Evolutionary conservation across 2,888 invertebrate genomes (phyloP).

Genomic region (Alentia gelatinosa): DNA sequence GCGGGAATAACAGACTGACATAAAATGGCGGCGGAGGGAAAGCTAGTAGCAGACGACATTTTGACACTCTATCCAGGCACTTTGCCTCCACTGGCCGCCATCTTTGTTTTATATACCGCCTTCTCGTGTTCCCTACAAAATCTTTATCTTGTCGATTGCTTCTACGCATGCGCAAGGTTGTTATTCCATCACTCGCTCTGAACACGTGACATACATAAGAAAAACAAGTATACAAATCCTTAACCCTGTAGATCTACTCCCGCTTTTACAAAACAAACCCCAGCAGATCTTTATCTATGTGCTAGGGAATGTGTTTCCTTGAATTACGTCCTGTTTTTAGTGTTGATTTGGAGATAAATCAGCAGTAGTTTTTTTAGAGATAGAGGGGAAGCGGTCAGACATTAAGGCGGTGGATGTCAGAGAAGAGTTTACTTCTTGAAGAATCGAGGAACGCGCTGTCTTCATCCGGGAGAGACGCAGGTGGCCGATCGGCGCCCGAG

Average conservation of each 20-base stretch:
- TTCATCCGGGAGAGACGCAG: neutral
- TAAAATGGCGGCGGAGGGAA: neutral
- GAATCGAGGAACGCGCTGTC: neutral
- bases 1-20: too few relatives aligned
- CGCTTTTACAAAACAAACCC: neutral
- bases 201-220: constrained; percentile 43
- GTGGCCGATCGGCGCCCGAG: constrained; percentile 7
- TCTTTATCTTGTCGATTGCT: neutral
- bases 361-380: neutral
- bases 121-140: neutral
- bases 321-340: too few relatives aligned
- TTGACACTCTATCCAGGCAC: neutral
- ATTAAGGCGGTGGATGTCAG: neutral
- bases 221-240: neutral
- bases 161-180: neutral
- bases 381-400: too few relatives aligned
- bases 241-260: neutral
- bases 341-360: too few relatives aligned
- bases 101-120: neutral
- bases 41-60: neutral
- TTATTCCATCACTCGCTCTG: neutral
- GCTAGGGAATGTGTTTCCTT: too few relatives aligned
- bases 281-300: too few relatives aligned
- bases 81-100: neutral
- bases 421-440: constrained; percentile 28